Base-by-base conservation (phyloP, 2,888 invertebrate species). In the Hirtodrosophila confusa region DNA sequence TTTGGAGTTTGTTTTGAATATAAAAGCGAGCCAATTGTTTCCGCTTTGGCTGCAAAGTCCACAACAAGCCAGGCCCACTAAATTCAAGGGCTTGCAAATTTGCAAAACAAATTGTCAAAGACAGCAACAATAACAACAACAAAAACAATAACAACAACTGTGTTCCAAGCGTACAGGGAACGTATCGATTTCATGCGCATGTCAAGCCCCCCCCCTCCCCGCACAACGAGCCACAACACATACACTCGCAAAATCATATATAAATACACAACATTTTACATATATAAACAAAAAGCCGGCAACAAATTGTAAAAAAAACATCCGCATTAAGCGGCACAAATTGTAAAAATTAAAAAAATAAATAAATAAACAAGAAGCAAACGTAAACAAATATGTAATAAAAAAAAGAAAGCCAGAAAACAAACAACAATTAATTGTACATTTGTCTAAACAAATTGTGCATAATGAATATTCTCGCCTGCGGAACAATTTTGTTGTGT, bases 111-210 rank as follows among this genome's bases (percentile, higher is more conserved):
- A 74, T 67, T 60, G 56, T 50, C 37, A 50, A 65, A 37, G 61
- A 40, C 24, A 69, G 39, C 54, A 58, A 48, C 10, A 56, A 11
- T 43, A 31, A 61, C 11, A 11, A 48, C 17, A 54, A 24, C 36
- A 62, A 17, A 23, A 67, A 39, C 48, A 69, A 57, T 10, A 58
- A 44, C 41, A 31, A 57, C 55, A 43, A 61, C 49, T 57, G 56
- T 56, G 45, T 36, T 53, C 31, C 40, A 61, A 58, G 27, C 29
- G 24, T 62, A 66, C 54, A 62, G 56, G 69, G 57, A 86, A 73
- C 80, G 61, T 80, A 84, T 83, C 68, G 74, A 88, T 86, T 82
- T 77, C 85, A 82, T 62, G 78, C 85, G 64, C 77, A 60, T 83
- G 84, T 71, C 74, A 57, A 54, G 49, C 60, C 85, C 27, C 35